phyloP scores from a whole-genome alignment of 2,113 vertebrate species.

The Hemibagrus wyckioides region DNA sequence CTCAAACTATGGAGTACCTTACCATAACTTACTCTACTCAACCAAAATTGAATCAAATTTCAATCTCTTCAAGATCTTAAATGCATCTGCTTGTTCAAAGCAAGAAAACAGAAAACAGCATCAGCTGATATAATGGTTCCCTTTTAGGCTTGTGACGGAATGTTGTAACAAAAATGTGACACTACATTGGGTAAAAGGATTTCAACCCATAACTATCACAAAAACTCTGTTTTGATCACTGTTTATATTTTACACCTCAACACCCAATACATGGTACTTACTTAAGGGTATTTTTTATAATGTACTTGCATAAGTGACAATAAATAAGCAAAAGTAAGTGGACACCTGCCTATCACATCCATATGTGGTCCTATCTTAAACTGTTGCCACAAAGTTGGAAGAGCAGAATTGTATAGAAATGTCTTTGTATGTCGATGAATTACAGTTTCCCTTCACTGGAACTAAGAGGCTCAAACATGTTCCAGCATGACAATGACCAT shows the following conservation, averaged over 20 bases:
- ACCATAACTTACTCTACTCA: not conserved
- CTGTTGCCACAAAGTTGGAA: not conserved
- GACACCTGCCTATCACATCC: not conserved
- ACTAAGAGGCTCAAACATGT: not conserved
- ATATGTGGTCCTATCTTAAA: not conserved
- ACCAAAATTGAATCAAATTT: not conserved
- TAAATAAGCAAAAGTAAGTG: not conserved
- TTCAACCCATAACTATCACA: not conserved
- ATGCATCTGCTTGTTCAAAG: not conserved
- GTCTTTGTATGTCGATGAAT: not conserved
- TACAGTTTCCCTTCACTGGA: not conserved
- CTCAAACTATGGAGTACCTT: not conserved
- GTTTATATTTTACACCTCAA: not conserved
- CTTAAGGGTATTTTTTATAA: not conserved
- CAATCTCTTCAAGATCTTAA: not conserved
- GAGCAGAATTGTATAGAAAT: not conserved
- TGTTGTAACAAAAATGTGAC: not conserved
- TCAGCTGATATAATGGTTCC: not conserved
- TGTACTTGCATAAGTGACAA: not conserved
- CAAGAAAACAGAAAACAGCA: not conserved
- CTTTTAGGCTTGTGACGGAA: not conserved
- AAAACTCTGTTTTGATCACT: not conserved
- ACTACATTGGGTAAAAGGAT: not conserved
- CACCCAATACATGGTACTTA: not conserved
- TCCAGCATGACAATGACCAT: not conserved